Base-by-base conservation (phyloP, 1,140 invertebrate genomes). In the Drosophila lacteicornis region DNA sequence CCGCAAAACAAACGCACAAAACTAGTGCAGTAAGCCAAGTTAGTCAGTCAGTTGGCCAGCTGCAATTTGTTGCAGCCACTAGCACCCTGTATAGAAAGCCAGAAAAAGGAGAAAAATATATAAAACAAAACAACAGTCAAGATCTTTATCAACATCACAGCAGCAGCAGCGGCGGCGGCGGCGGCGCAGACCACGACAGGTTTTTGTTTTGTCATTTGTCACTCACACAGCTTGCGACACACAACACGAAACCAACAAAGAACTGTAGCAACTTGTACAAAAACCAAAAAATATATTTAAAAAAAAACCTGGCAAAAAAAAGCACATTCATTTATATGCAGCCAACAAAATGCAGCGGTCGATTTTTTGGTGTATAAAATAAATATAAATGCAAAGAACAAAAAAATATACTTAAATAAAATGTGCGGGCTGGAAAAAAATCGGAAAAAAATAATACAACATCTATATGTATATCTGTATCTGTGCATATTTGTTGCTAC, bases 181-280 rank as follows among this genome's bases (percentile, higher is more conserved):
- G 15, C 56, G 36, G 56, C 46, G 47, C 57, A 86, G 82, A 81
- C 82, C 90, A 91, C 90, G 90, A 91, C 90, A 91, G 90, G 90
- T 91, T 91, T 91, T 91, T 91, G 77, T 91, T 91, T 91, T 91
- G 90, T 91, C 90, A 91, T 91, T 91, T 91, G 90, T 91, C 90
- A 91, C 90, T 91, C 90, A 91, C 90, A 91, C 90, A 92, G 91
- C 80, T 91, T 90, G 88, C 75, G 79, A 90, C 80, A 80, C 79
- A 83, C 75, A 87, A 83, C 75, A 87, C 75, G 58, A 78, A 62
- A 55, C 49, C 71, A 84, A 66, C 85, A 85, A 85, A 90, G 85
- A 90, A 90, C 82, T 88, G 85, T 90, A 90, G 82, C 86, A 91
- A 90, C 85, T 84, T 88, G 84, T 88, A 80, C 62, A 58, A 51